These are phyloP conservation scores for Clepsis dumicolana DNA, from an alignment of 2,888 invertebrate species.

Conservation along the genomic window DNA sequence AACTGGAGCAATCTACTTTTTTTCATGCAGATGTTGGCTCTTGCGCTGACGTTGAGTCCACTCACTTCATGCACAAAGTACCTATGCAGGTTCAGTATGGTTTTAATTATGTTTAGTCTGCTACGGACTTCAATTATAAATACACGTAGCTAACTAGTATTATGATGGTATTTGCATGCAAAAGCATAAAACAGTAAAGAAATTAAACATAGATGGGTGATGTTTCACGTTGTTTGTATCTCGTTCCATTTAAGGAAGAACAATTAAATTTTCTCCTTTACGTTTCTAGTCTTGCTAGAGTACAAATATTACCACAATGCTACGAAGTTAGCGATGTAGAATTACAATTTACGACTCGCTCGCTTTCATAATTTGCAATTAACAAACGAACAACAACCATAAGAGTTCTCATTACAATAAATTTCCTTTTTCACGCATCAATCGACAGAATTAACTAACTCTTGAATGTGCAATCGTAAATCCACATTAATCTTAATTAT, in stretches of 20 bases:
- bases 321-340: not conserved
- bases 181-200: too few relatives aligned
- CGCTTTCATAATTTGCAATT: not conserved
- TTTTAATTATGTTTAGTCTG: not conserved
- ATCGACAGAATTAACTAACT: not conserved
- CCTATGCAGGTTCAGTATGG: not conserved
- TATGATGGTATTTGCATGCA: too few relatives aligned
- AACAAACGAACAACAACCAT: not conserved
- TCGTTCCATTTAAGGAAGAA: too few relatives aligned
- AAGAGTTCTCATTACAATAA: not conserved
- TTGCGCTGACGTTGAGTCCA: not conserved
- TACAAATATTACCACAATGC: not conserved
- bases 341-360: not conserved
- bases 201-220: too few relatives aligned
- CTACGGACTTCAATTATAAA: not conserved
- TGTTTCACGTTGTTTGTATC: too few relatives aligned
- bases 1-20: slow-evolving; percentile 21
- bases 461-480: not conserved
- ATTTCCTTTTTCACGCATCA: not conserved
- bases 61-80: not conserved
- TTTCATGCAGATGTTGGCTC: slow-evolving; percentile 1
- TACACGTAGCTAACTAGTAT: too few relatives aligned
- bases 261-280: too few relatives aligned
- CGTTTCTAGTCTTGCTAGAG: too few relatives aligned
- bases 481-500: too few relatives aligned